phyloP scores from a whole-genome alignment of 1,140 invertebrate species.

The Psix sp. region DNA sequence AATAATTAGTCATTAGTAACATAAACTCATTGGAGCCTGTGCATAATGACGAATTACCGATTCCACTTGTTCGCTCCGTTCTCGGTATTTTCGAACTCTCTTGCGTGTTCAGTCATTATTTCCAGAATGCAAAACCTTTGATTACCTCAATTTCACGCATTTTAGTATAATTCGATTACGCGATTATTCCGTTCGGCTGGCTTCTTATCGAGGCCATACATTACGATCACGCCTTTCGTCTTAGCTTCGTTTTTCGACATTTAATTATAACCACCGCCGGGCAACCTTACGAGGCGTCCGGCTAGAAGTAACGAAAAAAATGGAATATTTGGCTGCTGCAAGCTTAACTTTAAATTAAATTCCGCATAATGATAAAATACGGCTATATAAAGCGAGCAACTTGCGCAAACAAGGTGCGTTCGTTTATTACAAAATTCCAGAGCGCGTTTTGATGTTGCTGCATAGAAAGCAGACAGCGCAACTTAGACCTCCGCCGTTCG shows the following conservation, averaged over 20 bases:
- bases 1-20: slow-evolving; percentile 70
- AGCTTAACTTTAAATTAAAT: slow-evolving; percentile 60
- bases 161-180: slow-evolving; percentile 52
- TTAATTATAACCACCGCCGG: slow-evolving; percentile 38
- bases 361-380: slow-evolving; percentile 56
- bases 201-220: slow-evolving; percentile 25
- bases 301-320: slow-evolving; percentile 11
- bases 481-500: slow-evolving; percentile 50
- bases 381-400: slow-evolving; percentile 38
- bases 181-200: slow-evolving; percentile 39
- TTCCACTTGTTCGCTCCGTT: slow-evolving; percentile 56
- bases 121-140: slow-evolving; percentile 57
- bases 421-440: slow-evolving; percentile 59
- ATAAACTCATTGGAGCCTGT: slow-evolving; percentile 52
- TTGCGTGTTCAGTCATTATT: slow-evolving; percentile 56
- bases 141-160: slow-evolving; percentile 57
- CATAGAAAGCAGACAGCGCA: slow-evolving; percentile 39
- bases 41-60: slow-evolving; percentile 68
- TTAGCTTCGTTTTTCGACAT: slow-evolving; percentile 11
- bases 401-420: slow-evolving; percentile 56
- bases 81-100: slow-evolving; percentile 55
- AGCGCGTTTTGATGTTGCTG: slow-evolving; percentile 50
- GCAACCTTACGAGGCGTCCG: slow-evolving; percentile 15
- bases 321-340: slow-evolving; percentile 1
- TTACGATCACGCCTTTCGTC: slow-evolving; percentile 11